Conservation (phyloP, 1,140 invertebrate species). For the Pogonus chalceus region DNA sequence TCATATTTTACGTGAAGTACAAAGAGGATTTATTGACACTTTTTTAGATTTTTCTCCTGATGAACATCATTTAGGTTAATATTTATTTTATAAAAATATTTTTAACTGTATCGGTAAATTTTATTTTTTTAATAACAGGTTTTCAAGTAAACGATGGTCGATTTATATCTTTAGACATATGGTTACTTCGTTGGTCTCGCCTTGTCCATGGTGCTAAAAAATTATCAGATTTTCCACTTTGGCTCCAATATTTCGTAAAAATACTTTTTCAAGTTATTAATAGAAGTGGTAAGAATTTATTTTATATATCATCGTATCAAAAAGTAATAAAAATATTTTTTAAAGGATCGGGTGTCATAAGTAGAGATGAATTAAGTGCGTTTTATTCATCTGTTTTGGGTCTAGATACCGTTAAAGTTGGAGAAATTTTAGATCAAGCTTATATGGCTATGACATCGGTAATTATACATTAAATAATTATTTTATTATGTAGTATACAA, state of each 20-base stretch:
- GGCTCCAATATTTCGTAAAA: constrained; percentile 60
- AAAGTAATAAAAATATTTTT: constrained; percentile 14
- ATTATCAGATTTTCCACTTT: constrained; percentile 52
- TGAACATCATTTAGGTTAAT: constrained; percentile 16
- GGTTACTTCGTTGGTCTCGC: constrained; percentile 54
- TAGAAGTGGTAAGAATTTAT: constrained; percentile 42
- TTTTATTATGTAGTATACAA: no score
- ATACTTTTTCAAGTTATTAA: constrained; percentile 62
- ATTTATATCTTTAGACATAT: constrained; percentile 43
- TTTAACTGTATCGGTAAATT: background rate
- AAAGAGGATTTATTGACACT: constrained; percentile 53
- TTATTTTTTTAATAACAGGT: constrained; percentile 17
- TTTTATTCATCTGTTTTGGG: constrained; percentile 61
- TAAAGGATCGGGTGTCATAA: constrained; percentile 49
- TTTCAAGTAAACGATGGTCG: constrained; percentile 27
- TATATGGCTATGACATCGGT: constrained; percentile 59
- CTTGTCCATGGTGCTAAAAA: constrained; percentile 42
- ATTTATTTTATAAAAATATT: background rate
- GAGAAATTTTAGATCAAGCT: constrained; percentile 51
- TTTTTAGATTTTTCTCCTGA: constrained; percentile 43
- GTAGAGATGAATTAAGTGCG: constrained; percentile 48
- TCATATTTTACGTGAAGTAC: constrained; percentile 54
- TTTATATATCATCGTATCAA: constrained; percentile 8
- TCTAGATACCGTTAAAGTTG: constrained; percentile 45
- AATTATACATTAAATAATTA: constrained; percentile 37